phyloP scores from a whole-genome alignment of 1,140 invertebrate species.

The Brachionus paranguensis region DNA sequence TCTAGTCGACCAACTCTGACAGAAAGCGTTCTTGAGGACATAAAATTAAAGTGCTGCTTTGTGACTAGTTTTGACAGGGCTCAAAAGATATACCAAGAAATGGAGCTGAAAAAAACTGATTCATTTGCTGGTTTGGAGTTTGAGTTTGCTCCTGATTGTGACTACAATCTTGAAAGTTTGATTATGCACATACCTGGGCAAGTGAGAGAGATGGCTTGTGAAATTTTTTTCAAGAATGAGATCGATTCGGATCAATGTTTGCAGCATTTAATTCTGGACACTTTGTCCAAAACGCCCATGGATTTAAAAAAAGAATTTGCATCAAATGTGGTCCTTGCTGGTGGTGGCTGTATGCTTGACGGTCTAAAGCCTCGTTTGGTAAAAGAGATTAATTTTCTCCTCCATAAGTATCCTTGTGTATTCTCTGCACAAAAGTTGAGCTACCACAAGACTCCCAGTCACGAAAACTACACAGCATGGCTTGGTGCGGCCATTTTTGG shows the following conservation, averaged over 20 bases:
- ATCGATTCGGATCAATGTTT: constrained; percentile 70
- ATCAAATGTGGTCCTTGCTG: constrained; percentile 74
- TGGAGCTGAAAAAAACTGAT: constrained; percentile 28
- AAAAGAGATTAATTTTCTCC: constrained; percentile 65
- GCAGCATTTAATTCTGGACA: constrained; percentile 74
- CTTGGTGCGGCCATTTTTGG: constrained; percentile 76
- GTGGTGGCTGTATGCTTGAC: constrained; percentile 72
- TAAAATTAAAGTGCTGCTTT: constrained; percentile 68
- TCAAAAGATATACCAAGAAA: constrained; percentile 57
- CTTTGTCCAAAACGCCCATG: constrained; percentile 70
- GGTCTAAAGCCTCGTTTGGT: constrained; percentile 71
- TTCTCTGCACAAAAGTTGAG: constrained; percentile 66
- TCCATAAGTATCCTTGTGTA: constrained; percentile 60
- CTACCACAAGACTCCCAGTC: constrained; percentile 70
- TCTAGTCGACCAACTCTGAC: constrained; percentile 40
- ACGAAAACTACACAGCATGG: constrained; percentile 78
- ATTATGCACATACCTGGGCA: neutral
- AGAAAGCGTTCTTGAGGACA: constrained; percentile 57
- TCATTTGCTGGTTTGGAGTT: neutral
- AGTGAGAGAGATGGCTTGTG: constrained; percentile 68
- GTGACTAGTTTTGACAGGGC: constrained; percentile 70
- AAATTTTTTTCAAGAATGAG: constrained; percentile 76
- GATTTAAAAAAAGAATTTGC: constrained; percentile 68
- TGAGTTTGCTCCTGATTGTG: neutral
- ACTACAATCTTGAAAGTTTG: neutral